Evolutionary conservation across 2,797 vertebrate genomes (phyloP).

Genomic region (Amblyopsis hoosieri): DNA sequence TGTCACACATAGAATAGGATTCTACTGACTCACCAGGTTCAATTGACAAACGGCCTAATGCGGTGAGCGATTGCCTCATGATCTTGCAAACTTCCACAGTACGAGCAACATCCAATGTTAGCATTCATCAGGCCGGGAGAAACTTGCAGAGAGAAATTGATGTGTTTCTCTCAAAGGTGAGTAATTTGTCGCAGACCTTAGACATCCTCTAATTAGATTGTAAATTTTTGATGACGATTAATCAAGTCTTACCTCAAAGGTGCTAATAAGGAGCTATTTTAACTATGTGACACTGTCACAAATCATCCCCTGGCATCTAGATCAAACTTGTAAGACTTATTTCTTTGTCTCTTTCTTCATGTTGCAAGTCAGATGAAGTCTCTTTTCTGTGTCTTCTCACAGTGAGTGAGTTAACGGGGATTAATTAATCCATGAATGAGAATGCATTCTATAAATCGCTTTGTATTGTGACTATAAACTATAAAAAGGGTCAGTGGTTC

Average conservation of each 20-base stretch:
- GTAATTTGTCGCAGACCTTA: constrained; percentile 63
- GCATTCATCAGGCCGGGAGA: constrained; percentile 54
- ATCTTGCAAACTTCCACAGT: constrained; percentile 39
- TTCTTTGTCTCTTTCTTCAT: constrained; percentile 18
- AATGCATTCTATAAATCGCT: too few relatives aligned
- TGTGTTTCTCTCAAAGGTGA: constrained; percentile 69
- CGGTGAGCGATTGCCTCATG: constrained; percentile 35
- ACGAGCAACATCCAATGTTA: constrained; percentile 34
- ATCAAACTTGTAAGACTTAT: constrained; percentile 35
- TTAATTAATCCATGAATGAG: too few relatives aligned
- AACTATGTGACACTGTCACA: constrained; percentile 67
- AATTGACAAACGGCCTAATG: constrained; percentile 15
- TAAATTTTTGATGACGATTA: constrained; percentile 72
- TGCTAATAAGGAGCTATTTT: constrained; percentile 78
- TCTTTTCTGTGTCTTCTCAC: not conserved
- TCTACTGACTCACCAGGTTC: constrained; percentile 31
- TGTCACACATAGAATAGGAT: constrained; percentile 40
- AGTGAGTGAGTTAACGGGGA: too few relatives aligned
- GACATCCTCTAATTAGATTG: constrained; percentile 74
- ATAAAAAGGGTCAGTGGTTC: too few relatives aligned
- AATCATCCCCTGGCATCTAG: constrained; percentile 55
- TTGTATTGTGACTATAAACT: too few relatives aligned
- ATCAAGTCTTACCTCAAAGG: constrained; percentile 69
- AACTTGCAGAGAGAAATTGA: constrained; percentile 44
- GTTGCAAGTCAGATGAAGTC: constrained; percentile 33